phyloP scores from a whole-genome alignment of 2,888 invertebrate genomes.

The Drosophila falleni region DNA sequence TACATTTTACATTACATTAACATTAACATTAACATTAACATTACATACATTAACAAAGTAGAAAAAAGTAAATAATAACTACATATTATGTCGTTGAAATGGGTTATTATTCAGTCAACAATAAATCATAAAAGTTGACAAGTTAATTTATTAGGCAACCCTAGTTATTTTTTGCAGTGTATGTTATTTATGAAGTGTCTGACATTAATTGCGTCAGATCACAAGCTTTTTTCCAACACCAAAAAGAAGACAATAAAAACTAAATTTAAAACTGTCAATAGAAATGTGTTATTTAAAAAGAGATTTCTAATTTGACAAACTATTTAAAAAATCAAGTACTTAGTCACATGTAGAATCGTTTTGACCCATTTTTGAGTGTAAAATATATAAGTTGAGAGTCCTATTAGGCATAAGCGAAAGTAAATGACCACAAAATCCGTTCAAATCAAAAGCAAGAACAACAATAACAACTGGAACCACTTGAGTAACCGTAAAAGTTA shows the following conservation, averaged over 20 bases:
- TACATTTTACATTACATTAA: too few species aligned
- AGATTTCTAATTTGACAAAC: neutral
- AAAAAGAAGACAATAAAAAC: conserved; percentile 54
- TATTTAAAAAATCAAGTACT: neutral
- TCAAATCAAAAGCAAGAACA: conserved; percentile 38
- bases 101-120: too few species aligned
- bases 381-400: conserved; percentile 7
- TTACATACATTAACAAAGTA: too few species aligned
- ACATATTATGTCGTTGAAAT: too few species aligned
- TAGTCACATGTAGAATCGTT: neutral
- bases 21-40: too few species aligned
- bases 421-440: conserved; percentile 57
- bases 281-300: neutral
- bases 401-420: conserved; percentile 39
- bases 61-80: too few species aligned
- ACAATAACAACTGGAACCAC: conserved; percentile 23
- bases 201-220: conserved; percentile 74
- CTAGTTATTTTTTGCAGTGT: conserved; percentile 11
- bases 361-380: neutral
- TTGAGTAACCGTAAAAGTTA: conserved; percentile 54
- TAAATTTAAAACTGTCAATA: neutral
- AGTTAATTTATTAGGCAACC: neutral
- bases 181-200: conserved; percentile 27
- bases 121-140: too few species aligned
- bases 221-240: conserved; percentile 52